Base-by-base conservation (phyloP, 64 coral and sea anemone species). In the Stylophora pistillata region DNA sequence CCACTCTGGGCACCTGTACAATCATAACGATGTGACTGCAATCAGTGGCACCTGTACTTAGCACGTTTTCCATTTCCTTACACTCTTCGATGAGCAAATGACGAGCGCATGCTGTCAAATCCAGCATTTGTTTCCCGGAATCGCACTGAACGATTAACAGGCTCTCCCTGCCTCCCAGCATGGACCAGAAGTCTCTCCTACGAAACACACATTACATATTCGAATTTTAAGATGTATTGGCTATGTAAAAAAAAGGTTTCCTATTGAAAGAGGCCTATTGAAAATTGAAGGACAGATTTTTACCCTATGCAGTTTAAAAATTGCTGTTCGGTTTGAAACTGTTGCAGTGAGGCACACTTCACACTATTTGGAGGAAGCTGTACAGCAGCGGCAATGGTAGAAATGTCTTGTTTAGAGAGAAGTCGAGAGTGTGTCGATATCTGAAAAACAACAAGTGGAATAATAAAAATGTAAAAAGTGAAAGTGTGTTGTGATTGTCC, bases 11-110 rank as follows among this genome's bases (percentile, higher is more conserved):
- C 72, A 98, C 59, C 62, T 93, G 95, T 9, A 98, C 86, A 21
- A 98, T 89, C 17, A 98, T 65, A 3, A 98, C 52, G 10, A 93
- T 89, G 66, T 98, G 95, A 41, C 86, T 87, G 17, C 82, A 88
- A 2, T 75, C 56, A 53, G 63, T 78, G 78, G 20, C 9, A 13
- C 28, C 29, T 5, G 10, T n/a, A 31, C 59, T 29, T 21, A 86
- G 31, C 58, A 90, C 82, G 21, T 74, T 90, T 55, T 86, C 71
- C 57, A 65, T 58, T 53, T 83, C 76, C 9, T 82, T 82, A 52
- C 78, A 64, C 29, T 94, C 88, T 53, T 94, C 87, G 0, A 94
- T 69, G n/a, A 94, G 81, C 15, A 90, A 29, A 75, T 94, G 93
- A 23, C 93, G 88, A 31, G 93, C 65, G 70, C 93, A 94, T 5